Conservation (phyloP, 2,888 invertebrate genomes). For the Aethes cnicana region DNA sequence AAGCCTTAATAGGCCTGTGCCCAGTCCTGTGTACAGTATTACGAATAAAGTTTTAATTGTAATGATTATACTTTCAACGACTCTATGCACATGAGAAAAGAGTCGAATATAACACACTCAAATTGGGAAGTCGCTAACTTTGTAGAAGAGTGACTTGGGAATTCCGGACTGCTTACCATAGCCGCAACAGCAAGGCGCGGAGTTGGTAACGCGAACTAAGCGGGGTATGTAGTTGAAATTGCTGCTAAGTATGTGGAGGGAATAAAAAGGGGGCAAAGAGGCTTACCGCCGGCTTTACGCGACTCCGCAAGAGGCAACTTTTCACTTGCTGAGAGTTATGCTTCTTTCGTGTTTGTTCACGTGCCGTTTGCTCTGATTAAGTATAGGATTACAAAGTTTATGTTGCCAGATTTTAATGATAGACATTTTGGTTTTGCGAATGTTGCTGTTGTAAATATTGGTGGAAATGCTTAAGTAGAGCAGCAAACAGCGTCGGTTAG, state of each 20-base stretch:
- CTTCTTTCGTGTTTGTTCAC: constrained; percentile 62
- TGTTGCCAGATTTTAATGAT: constrained; percentile 30
- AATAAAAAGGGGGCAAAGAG: constrained; percentile 69
- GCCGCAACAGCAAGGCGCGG: constrained; percentile 1
- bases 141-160: too few species aligned
- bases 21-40: too few species aligned
- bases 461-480: constrained; percentile 16
- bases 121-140: too few species aligned
- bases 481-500: constrained; percentile 19
- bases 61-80: too few species aligned
- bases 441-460: constrained; percentile 21
- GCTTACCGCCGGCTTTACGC: constrained; percentile 67
- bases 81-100: too few species aligned
- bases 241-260: constrained; percentile 74
- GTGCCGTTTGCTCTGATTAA: constrained; percentile 68
- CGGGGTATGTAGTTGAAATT: constrained; percentile 60
- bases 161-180: too few species aligned
- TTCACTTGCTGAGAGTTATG: constrained; percentile 50
- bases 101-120: too few species aligned
- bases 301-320: constrained; percentile 62
- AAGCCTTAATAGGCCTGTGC: too few species aligned
- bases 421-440: constrained; percentile 23
- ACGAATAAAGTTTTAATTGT: too few species aligned
- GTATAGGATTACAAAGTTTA: constrained; percentile 58
- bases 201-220: constrained; percentile 46